A percentile compares a stretch with the other conserved stretches of the same genome.
phyloP scores from a whole-genome alignment of 2,888 invertebrate species.

The Sinohyriopsis cumingii region DNA sequence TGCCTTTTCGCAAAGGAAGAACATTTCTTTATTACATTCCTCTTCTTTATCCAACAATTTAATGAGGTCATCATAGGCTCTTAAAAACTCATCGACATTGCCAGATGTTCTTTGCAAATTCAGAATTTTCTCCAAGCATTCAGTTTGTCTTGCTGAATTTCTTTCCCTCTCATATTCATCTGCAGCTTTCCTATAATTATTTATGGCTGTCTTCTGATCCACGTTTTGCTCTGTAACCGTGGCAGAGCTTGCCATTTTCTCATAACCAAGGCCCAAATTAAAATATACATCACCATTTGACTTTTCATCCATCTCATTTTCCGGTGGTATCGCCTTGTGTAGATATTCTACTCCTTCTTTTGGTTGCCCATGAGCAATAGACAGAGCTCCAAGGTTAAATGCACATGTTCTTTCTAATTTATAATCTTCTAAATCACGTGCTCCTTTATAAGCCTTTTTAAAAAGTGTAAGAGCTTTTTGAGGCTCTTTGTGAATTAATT shows the following conservation, averaged over 20 bases:
- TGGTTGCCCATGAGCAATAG: conserved; percentile 45
- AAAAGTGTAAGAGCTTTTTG: conserved; percentile 36
- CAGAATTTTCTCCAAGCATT: conserved; percentile 35
- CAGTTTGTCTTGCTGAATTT: conserved; percentile 45
- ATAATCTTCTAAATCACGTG: conserved; percentile 43
- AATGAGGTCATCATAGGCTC: too few species aligned
- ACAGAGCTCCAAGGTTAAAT: conserved; percentile 64
- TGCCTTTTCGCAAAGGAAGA: conserved; percentile 35
- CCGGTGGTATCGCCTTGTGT: conserved; percentile 50
- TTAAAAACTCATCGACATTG: conserved; percentile 4
- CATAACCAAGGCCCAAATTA: conserved; percentile 63
- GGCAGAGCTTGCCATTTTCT: conserved; percentile 27
- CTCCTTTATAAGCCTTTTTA: conserved; percentile 39
- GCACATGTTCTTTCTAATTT: conserved; percentile 57
- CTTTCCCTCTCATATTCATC: conserved; percentile 48
- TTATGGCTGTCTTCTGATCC: conserved; percentile 41
- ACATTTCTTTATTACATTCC: conserved; percentile 23
- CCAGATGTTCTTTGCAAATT: conserved; percentile 17
- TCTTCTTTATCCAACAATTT: too few species aligned
- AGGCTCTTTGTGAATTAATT: conserved; percentile 11
- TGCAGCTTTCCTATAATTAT: conserved; percentile 50
- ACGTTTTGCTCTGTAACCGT: too few species aligned
- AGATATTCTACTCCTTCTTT: conserved; percentile 53
- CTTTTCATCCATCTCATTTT: conserved; percentile 38
- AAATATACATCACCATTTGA: conserved; percentile 64